phyloP scores from a whole-genome alignment of 2,888 invertebrate genomes.

The Drosophila eohydei region DNA sequence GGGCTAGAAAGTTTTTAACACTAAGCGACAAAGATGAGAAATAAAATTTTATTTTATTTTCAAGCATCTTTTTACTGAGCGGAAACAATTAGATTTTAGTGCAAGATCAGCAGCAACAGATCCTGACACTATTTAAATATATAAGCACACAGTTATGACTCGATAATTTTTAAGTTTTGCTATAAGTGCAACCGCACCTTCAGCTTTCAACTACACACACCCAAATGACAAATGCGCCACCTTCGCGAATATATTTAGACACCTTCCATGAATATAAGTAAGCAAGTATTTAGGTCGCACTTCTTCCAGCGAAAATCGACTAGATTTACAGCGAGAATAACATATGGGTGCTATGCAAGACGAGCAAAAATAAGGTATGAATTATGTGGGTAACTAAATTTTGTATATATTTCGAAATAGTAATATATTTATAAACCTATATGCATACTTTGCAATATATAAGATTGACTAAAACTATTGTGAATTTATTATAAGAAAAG shows the following conservation, averaged over 20 bases:
- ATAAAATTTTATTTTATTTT: not conserved
- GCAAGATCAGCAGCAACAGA: not conserved
- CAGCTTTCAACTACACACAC: not conserved
- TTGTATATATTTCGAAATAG: not conserved
- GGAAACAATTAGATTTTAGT: not conserved
- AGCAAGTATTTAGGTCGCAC: slow-evolving; percentile 3
- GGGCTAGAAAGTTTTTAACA: slow-evolving; percentile 37
- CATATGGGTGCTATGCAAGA: too few species aligned
- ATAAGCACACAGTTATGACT: not conserved
- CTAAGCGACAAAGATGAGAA: slow-evolving; percentile 30
- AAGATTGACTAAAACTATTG: not conserved
- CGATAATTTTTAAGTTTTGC: not conserved
- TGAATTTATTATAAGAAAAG: too few species aligned
- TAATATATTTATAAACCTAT: not conserved
- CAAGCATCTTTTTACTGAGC: not conserved
- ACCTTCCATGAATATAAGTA: not conserved
- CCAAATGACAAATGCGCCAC: not conserved
- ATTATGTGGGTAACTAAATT: not conserved
- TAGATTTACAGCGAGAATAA: not conserved
- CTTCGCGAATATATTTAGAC: slow-evolving; percentile 6
- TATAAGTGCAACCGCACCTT: not conserved
- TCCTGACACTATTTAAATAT: not conserved
- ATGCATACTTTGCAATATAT: too few species aligned
- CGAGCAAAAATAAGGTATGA: not conserved
- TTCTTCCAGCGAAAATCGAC: not conserved